Percentiles rank a stretch among this genome's conserved stretches.
phyloP scores from a whole-genome alignment of 2,113 vertebrate species.

The Microcebus tavaratra region DNA sequence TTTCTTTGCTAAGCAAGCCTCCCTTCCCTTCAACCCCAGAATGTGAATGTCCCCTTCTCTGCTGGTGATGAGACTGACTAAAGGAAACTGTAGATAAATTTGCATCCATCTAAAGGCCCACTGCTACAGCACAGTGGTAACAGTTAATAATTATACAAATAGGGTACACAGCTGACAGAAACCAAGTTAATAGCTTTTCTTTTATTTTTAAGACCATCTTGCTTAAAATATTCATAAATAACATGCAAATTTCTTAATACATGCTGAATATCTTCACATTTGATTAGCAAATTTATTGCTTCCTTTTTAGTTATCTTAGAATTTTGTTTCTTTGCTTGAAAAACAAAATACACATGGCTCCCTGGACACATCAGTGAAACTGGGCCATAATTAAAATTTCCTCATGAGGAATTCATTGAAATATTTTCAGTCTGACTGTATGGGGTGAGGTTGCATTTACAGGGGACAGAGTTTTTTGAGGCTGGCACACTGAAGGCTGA shows the following conservation, averaged over 20 bases:
- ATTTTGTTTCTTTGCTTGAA: neutral
- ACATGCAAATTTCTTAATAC: neutral
- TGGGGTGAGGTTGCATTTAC: neutral
- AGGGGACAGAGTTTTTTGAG: neutral
- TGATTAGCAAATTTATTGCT: neutral
- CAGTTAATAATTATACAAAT: neutral
- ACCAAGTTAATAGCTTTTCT: neutral
- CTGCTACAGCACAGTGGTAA: neutral
- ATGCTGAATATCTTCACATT: neutral
- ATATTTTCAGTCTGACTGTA: neutral
- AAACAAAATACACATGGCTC: neutral
- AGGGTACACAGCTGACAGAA: neutral
- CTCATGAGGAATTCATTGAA: constrained; percentile 38
- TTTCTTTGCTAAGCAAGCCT: neutral
- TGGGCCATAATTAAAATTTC: neutral
- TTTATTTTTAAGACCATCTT: neutral
- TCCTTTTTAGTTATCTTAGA: neutral
- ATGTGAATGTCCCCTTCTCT: neutral
- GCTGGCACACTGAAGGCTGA: neutral
- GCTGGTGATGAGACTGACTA: neutral
- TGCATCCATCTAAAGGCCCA: neutral
- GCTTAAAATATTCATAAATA: constrained; percentile 3
- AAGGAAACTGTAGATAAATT: neutral
- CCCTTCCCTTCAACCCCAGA: neutral
- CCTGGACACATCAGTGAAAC: neutral